Evolutionary conservation across 1,140 invertebrate species (phyloP).

Genomic region (Tetramorium alpestre): DNA sequence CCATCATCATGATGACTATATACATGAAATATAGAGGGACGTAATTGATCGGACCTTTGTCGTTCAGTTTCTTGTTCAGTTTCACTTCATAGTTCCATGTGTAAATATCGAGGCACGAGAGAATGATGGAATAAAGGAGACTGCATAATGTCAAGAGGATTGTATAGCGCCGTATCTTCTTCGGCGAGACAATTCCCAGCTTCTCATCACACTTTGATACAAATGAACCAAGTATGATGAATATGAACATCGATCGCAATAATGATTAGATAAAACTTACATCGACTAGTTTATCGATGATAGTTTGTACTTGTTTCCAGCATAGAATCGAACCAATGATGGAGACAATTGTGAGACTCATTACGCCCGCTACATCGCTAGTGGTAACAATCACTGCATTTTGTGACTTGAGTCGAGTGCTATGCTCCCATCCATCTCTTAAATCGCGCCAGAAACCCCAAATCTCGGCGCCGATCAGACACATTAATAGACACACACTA

Average conservation of each 20-base stretch:
- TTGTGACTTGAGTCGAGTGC: constrained; percentile 81
- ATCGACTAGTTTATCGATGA: constrained; percentile 78
- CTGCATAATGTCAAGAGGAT: constrained; percentile 65
- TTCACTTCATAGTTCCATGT: constrained; percentile 75
- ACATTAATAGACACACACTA: constrained; percentile 69
- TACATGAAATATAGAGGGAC: constrained; percentile 82
- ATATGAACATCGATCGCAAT: background rate
- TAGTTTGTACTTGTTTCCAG: constrained; percentile 78
- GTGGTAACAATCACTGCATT: constrained; percentile 80
- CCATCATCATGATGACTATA: constrained; percentile 78
- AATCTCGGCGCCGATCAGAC: constrained; percentile 70
- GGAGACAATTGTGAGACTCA: constrained; percentile 70
- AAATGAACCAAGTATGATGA: background rate
- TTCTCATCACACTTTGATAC: constrained; percentile 78
- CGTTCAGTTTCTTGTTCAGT: constrained; percentile 69
- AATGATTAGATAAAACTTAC: constrained; percentile 57
- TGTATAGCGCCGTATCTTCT: constrained; percentile 73
- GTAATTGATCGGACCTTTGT: constrained; percentile 83
- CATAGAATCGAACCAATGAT: constrained; percentile 76
- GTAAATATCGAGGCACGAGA: constrained; percentile 77
- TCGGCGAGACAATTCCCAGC: constrained; percentile 69
- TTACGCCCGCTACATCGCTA: constrained; percentile 79
- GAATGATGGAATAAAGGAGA: constrained; percentile 68
- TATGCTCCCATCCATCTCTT: constrained; percentile 82
- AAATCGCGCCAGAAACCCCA: constrained; percentile 83